phyloP scores from a whole-genome alignment of 2,797 vertebrate species.

The Anguilla obscura region DNA sequence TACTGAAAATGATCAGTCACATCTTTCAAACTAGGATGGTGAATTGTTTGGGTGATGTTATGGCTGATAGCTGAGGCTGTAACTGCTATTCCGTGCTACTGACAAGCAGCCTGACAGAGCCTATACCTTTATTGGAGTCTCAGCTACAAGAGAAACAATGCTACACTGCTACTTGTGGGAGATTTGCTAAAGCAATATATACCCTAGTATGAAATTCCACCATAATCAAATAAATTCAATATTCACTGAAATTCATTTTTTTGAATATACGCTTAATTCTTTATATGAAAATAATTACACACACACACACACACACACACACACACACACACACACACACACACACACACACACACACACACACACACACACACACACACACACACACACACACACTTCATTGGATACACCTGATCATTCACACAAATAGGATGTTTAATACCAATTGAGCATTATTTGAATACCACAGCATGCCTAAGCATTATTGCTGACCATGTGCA shows the following conservation, averaged over 20 bases:
- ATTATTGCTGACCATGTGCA: too few species aligned
- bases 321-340: too few species aligned
- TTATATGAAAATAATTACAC: not conserved
- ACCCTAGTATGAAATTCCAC: not conserved
- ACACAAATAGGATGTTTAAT: too few species aligned
- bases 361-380: too few species aligned
- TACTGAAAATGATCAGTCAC: not conserved
- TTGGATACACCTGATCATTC: too few species aligned
- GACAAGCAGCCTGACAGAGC: not conserved
- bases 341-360: too few species aligned
- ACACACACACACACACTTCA: too few species aligned
- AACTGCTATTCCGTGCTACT: not conserved
- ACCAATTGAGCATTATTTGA: too few species aligned
- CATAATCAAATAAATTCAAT: not conserved
- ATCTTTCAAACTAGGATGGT: constrained; percentile 15
- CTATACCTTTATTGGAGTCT: not conserved
- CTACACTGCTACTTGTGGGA: not conserved
- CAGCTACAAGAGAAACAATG: not conserved
- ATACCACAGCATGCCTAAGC: too few species aligned
- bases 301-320: too few species aligned
- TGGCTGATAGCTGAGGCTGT: not conserved
- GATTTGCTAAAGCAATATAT: not conserved
- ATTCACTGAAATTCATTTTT: not conserved
- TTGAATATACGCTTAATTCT: not conserved
- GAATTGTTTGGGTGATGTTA: not conserved